Evolutionary conservation across 92 coral and sea anemone species (phyloP), one percentile per base, ranked within the genome.

Genomic region (Isaurus tuberculatus): DNA sequence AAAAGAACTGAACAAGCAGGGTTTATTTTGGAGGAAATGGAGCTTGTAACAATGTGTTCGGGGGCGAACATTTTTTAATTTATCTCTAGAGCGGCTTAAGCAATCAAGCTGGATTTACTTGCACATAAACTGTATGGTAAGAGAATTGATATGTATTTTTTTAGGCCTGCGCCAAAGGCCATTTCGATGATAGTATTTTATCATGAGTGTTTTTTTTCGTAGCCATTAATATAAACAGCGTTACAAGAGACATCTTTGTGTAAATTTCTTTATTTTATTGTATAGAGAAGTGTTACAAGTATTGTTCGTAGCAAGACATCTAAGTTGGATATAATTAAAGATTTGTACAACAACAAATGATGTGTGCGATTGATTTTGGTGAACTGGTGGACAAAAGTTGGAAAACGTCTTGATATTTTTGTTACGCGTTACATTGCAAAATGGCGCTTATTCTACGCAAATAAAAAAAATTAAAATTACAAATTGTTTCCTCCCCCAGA

Each of bases 1-100:
- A 69, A 69, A 69, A 69, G 73, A 69, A 33, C 48, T 69, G 73
- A 69, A 69, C 73, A 69, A 19, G 51, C 25, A 33, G 27, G 73
- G 73, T 33, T 69, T 16, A 33, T 31, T 33, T 33, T 69, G 73
- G 73, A 33, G 49, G 73, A 69, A 33, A 69, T 33, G 22, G 73
- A 69, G 73, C 73, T 33, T 69, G 73, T 36, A 69, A 69, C 22
- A 69, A 69, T 69, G 48, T 69, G 73, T 69, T 69, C 53, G 48
- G 49, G 73, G 73, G 23, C 15, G 73, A 33, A 69, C 27, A 36
- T 69, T 15, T 69, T 36, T 69, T 69, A 69, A 69, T 36, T 69
- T 69, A 69, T 69, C 49, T 16, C 73, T 16, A 20, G 49, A 69
- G 49, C 17, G 46, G 48, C 48, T 33, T 49, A 69, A 69, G 73